phyloP scores from a whole-genome alignment of 2,888 invertebrate species.

The Odontocerum albicorne region DNA sequence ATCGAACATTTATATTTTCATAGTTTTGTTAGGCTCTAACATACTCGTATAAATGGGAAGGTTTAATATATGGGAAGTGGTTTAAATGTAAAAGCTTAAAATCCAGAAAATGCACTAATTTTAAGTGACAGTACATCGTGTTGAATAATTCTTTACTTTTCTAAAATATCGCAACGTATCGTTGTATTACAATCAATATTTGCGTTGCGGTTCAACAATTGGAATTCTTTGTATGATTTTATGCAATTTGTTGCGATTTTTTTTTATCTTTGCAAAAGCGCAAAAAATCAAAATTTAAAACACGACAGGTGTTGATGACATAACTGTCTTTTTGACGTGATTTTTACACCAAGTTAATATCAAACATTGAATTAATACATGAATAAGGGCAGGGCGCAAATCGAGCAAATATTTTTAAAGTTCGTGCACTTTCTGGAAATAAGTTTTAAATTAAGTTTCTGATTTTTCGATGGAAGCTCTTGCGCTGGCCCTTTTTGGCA shows the following conservation, averaged over 20 bases:
- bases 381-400: slow-evolving; percentile 15
- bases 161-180: neutral
- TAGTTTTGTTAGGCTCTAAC: too few species aligned
- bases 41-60: too few species aligned
- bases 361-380: neutral
- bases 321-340: slow-evolving; percentile 9
- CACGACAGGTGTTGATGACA: slow-evolving; percentile 35
- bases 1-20: too few species aligned
- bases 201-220: neutral
- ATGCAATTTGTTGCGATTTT: neutral
- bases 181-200: neutral
- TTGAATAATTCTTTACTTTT: neutral
- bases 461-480: slow-evolving; percentile 20
- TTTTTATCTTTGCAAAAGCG: neutral
- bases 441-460: slow-evolving; percentile 1
- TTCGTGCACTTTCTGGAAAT: slow-evolving; percentile 33
- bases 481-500: slow-evolving; percentile 31
- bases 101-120: slow-evolving; percentile 25
- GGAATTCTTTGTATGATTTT: neutral
- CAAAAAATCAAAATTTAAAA: slow-evolving; percentile 14
- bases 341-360: slow-evolving; percentile 12
- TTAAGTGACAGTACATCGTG: neutral
- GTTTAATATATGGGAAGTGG: neutral
- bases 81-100: slow-evolving; percentile 12
- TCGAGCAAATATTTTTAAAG: slow-evolving; percentile 9